Percentiles rank a stretch among this genome's conserved stretches.
Evolutionary conservation across 2,797 vertebrate species (phyloP).

Genomic region (Hydrophis major): DNA sequence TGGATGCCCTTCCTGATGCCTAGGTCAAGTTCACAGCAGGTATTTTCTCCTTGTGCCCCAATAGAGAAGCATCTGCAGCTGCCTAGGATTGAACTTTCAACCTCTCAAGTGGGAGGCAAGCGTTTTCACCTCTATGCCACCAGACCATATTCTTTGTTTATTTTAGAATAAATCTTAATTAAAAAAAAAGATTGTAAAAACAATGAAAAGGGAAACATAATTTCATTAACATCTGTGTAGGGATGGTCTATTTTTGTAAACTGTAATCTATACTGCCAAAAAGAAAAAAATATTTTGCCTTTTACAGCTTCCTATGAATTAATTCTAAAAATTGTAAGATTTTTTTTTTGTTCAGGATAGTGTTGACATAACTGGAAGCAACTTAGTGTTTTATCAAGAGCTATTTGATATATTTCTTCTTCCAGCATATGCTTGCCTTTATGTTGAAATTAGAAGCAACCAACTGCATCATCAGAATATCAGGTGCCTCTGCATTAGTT

Average conservation of each 20-base stretch:
- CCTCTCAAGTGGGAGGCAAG: not conserved
- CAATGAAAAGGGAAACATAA: not conserved
- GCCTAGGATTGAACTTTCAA: too few relatives aligned
- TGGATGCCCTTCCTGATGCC: too few relatives aligned
- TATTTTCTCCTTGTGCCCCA: too few relatives aligned
- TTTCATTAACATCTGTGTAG: not conserved
- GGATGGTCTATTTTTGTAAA: not conserved
- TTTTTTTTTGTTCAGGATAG: not conserved
- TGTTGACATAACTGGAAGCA: not conserved
- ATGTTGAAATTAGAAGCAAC: not conserved
- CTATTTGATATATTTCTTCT: not conserved
- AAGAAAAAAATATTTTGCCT: not conserved
- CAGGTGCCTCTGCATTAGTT: not conserved
- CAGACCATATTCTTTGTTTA: not conserved
- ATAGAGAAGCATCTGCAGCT: too few relatives aligned
- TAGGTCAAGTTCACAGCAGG: too few relatives aligned
- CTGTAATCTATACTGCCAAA: not conserved
- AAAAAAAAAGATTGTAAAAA: constrained; percentile 18
- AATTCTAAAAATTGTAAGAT: not conserved
- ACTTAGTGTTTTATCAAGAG: not conserved
- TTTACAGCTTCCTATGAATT: not conserved
- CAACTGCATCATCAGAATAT: not conserved
- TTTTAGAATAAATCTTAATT: constrained; percentile 19
- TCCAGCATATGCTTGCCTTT: not conserved
- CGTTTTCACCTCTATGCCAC: not conserved